These are phyloP conservation scores for Antheraea pernyi DNA, from an alignment of 1,140 invertebrate species.

Conservation along the genomic window DNA sequence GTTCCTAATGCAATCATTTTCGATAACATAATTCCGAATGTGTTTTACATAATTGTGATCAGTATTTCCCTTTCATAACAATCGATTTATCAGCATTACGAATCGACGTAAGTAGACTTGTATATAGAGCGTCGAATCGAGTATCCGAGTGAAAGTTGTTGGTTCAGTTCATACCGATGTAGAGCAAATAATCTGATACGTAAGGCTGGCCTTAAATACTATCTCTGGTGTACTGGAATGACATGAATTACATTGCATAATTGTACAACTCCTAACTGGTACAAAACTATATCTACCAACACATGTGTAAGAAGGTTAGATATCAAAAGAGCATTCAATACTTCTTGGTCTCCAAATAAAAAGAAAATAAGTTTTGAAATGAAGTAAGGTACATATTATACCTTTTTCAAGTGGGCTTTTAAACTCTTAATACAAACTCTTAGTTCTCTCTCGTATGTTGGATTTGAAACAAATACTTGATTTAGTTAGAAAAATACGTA, in stretches of 20 bases:
- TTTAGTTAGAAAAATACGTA: neutral
- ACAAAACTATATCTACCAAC: neutral
- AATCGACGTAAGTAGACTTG: neutral
- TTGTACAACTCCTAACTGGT: slow-evolving; percentile 6
- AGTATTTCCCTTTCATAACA: slow-evolving; percentile 1
- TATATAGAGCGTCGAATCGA: slow-evolving; percentile 11
- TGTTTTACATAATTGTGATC: neutral
- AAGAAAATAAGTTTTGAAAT: no score
- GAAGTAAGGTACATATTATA: no score
- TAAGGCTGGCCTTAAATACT: neutral
- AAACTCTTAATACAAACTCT: no score
- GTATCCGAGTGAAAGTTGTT: slow-evolving; percentile 27
- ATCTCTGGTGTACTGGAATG: neutral
- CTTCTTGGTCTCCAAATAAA: no score
- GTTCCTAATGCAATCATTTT: neutral
- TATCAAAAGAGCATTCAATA: no score
- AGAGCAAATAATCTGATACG: neutral
- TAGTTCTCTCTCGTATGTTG: no score
- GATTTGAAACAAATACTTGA: no score
- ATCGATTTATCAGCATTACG: neutral
- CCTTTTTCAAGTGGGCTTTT: no score
- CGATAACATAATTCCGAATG: neutral
- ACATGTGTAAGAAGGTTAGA: no score
- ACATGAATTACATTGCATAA: slow-evolving; percentile 8
- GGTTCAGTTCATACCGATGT: neutral